Evolutionary conservation across 2,888 invertebrate species (phyloP).

Genomic region (Dione juno): DNA sequence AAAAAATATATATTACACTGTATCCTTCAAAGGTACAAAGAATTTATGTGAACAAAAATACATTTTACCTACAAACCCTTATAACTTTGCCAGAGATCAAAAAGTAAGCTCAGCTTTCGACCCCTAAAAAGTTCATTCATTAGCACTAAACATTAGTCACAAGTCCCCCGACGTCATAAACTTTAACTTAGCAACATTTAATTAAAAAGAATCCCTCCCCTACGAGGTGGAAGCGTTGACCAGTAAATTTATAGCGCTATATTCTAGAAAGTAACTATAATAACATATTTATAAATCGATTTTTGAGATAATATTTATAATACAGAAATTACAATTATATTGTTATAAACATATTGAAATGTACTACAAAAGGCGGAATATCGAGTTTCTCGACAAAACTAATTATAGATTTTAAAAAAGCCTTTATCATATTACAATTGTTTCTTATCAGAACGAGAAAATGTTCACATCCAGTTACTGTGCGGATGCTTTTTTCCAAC

Average conservation of each 20-base stretch:
- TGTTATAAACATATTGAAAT: too few species aligned
- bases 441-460: too few species aligned
- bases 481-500: too few species aligned
- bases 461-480: too few species aligned
- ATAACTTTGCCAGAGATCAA: constrained; percentile 21
- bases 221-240: constrained; percentile 14
- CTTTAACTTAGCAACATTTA: constrained; percentile 30
- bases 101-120: constrained; percentile 22
- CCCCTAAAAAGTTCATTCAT: constrained; percentile 36
- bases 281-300: too few species aligned
- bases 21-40: background rate
- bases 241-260: constrained; percentile 21
- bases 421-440: too few species aligned
- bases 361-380: too few species aligned
- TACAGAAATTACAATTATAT: too few species aligned
- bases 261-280: background rate
- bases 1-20: background rate
- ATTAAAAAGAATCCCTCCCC: constrained; percentile 33
- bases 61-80: background rate
- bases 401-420: too few species aligned
- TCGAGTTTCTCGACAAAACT: too few species aligned
- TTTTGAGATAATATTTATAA: too few species aligned
- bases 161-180: constrained; percentile 36
- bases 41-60: background rate
- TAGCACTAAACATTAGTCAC: constrained; percentile 34